Evolutionary conservation across 2,797 vertebrate genomes (phyloP).

Genomic region (Rhabdophis nuchalis): DNA sequence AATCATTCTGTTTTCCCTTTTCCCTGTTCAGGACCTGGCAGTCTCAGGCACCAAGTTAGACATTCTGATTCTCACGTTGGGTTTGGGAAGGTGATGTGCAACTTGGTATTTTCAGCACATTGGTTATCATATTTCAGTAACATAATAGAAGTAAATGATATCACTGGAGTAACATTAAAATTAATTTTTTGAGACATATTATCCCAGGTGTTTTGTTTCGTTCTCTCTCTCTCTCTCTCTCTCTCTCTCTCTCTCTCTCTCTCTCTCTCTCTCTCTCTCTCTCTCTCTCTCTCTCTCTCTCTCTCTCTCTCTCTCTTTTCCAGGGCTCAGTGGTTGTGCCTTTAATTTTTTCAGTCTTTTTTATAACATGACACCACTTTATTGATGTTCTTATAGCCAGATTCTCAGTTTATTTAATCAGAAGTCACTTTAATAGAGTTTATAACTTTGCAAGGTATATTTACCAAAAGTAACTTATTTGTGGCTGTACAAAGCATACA

Average conservation of each 20-base stretch:
- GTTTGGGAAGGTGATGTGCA: neutral
- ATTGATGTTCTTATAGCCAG: constrained; percentile 3
- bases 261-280: neutral
- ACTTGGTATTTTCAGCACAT: neutral
- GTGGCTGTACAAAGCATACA: neutral
- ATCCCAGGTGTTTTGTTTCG: neutral
- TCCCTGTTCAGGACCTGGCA: neutral
- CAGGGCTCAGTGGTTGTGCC: neutral
- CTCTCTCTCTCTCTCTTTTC: constrained; percentile 10
- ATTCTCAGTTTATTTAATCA: neutral
- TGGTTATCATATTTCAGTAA: neutral
- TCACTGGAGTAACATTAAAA: neutral
- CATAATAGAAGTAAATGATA: neutral
- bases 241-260: neutral
- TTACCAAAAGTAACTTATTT: neutral
- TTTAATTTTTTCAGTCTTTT: constrained; percentile 9
- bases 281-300: constrained; percentile 5
- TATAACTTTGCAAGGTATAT: neutral
- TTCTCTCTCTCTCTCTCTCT: neutral
- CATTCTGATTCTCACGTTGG: neutral
- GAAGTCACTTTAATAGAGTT: neutral
- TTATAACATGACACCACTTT: neutral
- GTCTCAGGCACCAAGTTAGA: neutral
- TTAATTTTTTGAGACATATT: neutral
- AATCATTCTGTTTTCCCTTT: neutral